These are phyloP conservation scores for Luscinia luscinia DNA, from an alignment of 2,797 vertebrate genomes.

Conservation along the genomic window DNA sequence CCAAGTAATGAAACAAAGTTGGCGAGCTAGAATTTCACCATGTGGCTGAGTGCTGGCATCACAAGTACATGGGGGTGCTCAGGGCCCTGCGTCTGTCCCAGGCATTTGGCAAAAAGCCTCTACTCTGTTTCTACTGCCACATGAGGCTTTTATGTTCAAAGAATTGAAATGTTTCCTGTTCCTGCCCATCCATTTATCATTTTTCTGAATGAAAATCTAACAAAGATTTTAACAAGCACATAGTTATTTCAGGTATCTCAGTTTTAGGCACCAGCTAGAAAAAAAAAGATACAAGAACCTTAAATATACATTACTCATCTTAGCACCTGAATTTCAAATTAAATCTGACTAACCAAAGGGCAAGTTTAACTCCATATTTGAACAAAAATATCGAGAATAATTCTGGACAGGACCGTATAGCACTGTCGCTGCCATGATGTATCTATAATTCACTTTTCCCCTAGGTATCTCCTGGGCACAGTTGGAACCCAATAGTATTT, in stretches of 20 bases:
- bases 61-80: slow-evolving; percentile 27
- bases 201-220: slow-evolving; percentile 30
- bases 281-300: not conserved
- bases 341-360: not conserved
- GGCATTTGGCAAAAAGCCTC: slow-evolving; percentile 38
- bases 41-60: slow-evolving; percentile 44
- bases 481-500: not conserved
- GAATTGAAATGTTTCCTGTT: slow-evolving; percentile 29
- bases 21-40: slow-evolving; percentile 55
- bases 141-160: slow-evolving; percentile 21
- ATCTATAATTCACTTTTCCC: slow-evolving; percentile 2
- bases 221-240: slow-evolving; percentile 9
- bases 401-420: not conserved
- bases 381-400: not conserved
- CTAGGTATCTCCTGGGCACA: not conserved
- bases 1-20: slow-evolving; percentile 64
- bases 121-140: slow-evolving; percentile 50
- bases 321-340: not conserved
- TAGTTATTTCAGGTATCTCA: not conserved
- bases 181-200: slow-evolving; percentile 49
- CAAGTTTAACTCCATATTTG: not conserved
- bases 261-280: not conserved
- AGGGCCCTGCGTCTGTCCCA: slow-evolving; percentile 10
- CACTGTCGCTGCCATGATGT: not conserved
- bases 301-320: not conserved